Conservation (phyloP, 2,888 invertebrate species). For the Punctoribates punctum region DNA sequence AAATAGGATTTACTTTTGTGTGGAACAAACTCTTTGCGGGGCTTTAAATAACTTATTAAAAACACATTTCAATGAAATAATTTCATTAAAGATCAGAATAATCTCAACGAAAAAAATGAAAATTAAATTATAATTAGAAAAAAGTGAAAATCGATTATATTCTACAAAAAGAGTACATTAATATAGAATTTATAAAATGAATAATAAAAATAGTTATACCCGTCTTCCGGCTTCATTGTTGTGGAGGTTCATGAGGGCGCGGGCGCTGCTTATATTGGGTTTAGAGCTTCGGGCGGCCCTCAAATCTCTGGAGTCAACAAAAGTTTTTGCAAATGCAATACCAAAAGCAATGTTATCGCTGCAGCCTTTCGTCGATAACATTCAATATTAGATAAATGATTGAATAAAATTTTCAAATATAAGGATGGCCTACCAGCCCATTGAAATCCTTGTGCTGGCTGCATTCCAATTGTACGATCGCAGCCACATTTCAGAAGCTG, state of each 20-base stretch:
- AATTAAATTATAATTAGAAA: too few relatives aligned
- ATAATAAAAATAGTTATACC: constrained; percentile 51
- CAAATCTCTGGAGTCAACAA: constrained; percentile 52
- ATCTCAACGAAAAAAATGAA: too few relatives aligned
- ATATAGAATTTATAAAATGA: too few relatives aligned
- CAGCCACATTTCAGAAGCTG: constrained; percentile 78
- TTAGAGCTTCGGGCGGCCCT: constrained; percentile 48
- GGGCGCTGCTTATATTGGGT: constrained; percentile 47
- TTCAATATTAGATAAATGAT: too few relatives aligned
- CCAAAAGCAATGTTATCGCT: constrained; percentile 63
- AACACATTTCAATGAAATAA: too few relatives aligned
- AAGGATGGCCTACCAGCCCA: constrained; percentile 54
- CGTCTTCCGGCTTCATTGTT: constrained; percentile 56
- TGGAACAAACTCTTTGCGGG: too few relatives aligned
- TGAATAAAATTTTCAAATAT: too few relatives aligned
- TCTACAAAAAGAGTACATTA: too few relatives aligned
- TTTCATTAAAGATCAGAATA: too few relatives aligned
- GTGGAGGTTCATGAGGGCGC: constrained; percentile 54
- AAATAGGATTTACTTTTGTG: too few relatives aligned
- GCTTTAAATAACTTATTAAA: constrained; percentile 51
- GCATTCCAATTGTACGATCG: constrained; percentile 58
- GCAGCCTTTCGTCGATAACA: constrained; percentile 66
- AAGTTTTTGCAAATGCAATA: constrained; percentile 52
- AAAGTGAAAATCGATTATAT: too few relatives aligned
- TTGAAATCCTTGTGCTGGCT: constrained; percentile 55